A percentile compares a stretch with the other conserved stretches of the same genome.
phyloP scores from a whole-genome alignment of 2,888 invertebrate genomes.

The Spisula subtruncata region DNA sequence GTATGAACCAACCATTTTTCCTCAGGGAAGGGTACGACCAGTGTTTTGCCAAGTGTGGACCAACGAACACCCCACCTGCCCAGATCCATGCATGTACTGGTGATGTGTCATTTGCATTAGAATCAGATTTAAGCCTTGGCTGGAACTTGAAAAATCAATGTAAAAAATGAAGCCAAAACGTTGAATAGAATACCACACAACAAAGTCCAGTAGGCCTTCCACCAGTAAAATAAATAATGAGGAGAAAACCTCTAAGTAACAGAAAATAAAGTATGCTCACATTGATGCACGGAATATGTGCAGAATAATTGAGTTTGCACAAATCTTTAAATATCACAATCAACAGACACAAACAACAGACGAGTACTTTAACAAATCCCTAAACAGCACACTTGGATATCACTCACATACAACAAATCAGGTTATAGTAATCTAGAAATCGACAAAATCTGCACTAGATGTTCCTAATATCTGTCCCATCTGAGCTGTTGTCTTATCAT shows the following conservation, averaged over 20 bases:
- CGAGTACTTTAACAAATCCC: not conserved
- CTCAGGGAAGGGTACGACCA: too few relatives aligned
- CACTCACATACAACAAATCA: not conserved
- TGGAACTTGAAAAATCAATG: not conserved
- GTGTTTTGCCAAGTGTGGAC: too few relatives aligned
- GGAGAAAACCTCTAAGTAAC: not conserved
- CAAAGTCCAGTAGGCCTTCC: too few relatives aligned
- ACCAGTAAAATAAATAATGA: too few relatives aligned
- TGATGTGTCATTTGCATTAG: too few relatives aligned
- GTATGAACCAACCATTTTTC: too few relatives aligned
- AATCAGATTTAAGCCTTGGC: not conserved
- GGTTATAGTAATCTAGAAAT: not conserved
- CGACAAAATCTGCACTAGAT: not conserved
- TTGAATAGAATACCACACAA: not conserved
- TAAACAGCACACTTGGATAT: not conserved
- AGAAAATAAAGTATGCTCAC: constrained; percentile 4
- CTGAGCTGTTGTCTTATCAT: not conserved
- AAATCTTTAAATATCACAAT: not conserved
- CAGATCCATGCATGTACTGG: too few relatives aligned
- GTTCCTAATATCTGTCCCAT: not conserved
- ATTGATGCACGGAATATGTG: not conserved
- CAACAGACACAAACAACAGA: not conserved
- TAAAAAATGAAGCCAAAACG: not conserved
- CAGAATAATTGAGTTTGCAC: not conserved
- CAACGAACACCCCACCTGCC: too few relatives aligned